Conservation (phyloP, 2,113 vertebrate species). For the Pica pica region DNA sequence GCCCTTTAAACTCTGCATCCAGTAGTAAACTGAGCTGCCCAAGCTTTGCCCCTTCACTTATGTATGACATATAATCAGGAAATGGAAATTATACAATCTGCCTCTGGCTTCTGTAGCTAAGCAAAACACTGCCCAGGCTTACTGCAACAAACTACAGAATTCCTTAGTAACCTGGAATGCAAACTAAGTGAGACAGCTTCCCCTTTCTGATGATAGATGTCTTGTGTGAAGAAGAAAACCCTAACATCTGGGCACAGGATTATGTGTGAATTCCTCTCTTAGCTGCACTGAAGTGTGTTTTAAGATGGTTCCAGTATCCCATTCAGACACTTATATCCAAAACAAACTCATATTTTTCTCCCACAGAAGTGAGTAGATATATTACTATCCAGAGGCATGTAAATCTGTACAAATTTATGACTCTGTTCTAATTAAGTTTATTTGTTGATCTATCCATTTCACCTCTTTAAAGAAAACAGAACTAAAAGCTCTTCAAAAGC, state of each 20-base stretch:
- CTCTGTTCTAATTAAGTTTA: constrained; percentile 58
- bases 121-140: constrained; percentile 40
- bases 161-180: constrained; percentile 57
- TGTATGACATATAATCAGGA: constrained; percentile 32
- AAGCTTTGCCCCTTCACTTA: neutral
- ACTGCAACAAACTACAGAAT: constrained; percentile 44
- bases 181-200: constrained; percentile 27
- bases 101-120: constrained; percentile 56
- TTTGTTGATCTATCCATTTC: constrained; percentile 58
- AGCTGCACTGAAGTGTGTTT: neutral
- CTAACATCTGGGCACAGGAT: neutral
- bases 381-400: neutral
- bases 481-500: constrained; percentile 1
- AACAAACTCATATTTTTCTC: neutral
- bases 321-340: constrained; percentile 30
- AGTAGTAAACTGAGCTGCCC: neutral
- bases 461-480: constrained; percentile 58
- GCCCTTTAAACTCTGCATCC: neutral
- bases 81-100: constrained; percentile 28
- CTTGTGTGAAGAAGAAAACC: constrained; percentile 6
- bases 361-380: neutral
- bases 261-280: constrained; percentile 5
- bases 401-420: constrained; percentile 39
- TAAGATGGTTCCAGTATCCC: constrained; percentile 5
- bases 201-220: constrained; percentile 28